phyloP scores from a whole-genome alignment of 2,797 vertebrate genomes.

The Pseudomugil gertrudae region DNA sequence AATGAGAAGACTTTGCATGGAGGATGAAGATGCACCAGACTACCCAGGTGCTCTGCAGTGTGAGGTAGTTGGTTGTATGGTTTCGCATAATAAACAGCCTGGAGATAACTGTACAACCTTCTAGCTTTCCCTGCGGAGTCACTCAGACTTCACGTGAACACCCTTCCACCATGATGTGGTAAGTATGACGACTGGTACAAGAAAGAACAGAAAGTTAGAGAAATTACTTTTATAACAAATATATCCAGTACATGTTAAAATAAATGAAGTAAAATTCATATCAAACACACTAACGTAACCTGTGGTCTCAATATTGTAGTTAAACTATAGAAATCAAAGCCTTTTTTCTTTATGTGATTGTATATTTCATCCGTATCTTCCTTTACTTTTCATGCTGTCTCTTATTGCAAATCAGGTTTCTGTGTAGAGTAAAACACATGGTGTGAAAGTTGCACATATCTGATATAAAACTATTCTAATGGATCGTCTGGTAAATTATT shows the following conservation, averaged over 20 bases:
- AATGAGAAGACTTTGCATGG: constrained; percentile 22
- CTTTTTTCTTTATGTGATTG: not conserved
- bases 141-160: constrained; percentile 71
- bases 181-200: constrained; percentile 52
- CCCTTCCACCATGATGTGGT: constrained; percentile 42
- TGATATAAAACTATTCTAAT: constrained; percentile 23
- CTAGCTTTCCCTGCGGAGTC: constrained; percentile 92
- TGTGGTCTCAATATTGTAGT: not conserved
- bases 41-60: constrained; percentile 83
- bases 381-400: not conserved
- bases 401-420: not conserved
- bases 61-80: constrained; percentile 97
- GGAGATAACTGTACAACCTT: constrained; percentile 90
- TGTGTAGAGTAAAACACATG: constrained; percentile 10
- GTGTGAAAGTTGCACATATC: constrained; percentile 7
- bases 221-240: not conserved
- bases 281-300: constrained; percentile 5
- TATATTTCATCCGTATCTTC: not conserved
- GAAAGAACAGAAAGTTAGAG: constrained; percentile 11
- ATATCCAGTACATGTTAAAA: too few relatives aligned
- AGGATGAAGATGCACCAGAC: constrained; percentile 40
- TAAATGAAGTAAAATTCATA: too few relatives aligned
- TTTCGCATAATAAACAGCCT: constrained; percentile 86
- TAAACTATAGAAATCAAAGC: not conserved
- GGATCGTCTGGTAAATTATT: constrained; percentile 35